Percentiles rank a stretch among this genome's conserved stretches.
phyloP scores from a whole-genome alignment of 2,797 vertebrate species.

The Ptychadena robeensis region DNA sequence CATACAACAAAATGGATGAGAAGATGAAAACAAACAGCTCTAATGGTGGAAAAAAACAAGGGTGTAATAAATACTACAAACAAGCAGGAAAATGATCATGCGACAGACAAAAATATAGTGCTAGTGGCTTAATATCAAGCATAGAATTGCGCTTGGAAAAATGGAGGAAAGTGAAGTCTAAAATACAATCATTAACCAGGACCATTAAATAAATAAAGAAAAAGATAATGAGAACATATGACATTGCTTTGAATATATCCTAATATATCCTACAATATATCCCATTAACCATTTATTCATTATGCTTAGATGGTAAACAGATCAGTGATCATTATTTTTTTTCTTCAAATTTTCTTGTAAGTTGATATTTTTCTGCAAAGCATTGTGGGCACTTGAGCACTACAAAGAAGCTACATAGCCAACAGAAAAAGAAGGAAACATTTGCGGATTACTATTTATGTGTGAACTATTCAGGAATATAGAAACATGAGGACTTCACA shows the following conservation, averaged over 20 bases:
- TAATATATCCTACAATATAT: constrained; percentile 5
- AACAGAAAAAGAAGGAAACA: neutral
- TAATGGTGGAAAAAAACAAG: neutral
- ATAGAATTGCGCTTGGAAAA: no score
- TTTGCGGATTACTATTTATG: neutral
- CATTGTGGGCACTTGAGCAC: neutral
- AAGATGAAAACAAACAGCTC: neutral
- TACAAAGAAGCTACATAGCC: constrained; percentile 34
- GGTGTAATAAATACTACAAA: neutral
- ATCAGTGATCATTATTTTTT: neutral
- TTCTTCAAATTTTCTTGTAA: neutral
- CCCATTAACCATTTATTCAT: no score
- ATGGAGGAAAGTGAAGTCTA: neutral
- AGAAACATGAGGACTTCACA: neutral
- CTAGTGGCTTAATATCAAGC: no score
- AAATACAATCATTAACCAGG: neutral
- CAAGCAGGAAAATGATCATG: neutral
- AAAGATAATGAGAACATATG: neutral
- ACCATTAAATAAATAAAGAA: neutral
- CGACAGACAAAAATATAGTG: neutral
- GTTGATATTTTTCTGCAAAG: neutral
- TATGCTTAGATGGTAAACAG: no score
- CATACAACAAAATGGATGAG: neutral
- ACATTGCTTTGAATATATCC: constrained; percentile 49
- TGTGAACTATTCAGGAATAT: neutral